Evolutionary conservation across 2,888 invertebrate species (phyloP).

Genomic region (Metopia argyrocephala): DNA sequence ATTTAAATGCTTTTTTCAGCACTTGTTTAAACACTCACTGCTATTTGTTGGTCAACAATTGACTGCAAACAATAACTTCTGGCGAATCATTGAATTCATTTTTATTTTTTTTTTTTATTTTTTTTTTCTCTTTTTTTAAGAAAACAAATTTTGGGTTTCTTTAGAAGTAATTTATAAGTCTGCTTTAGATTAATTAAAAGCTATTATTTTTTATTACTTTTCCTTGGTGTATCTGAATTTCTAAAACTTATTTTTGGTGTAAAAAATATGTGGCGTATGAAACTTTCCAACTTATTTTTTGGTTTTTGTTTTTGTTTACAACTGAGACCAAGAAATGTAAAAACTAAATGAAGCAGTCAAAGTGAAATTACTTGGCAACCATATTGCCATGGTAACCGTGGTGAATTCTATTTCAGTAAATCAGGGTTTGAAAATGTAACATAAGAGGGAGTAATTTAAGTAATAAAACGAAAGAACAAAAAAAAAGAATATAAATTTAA

Average conservation of each 20-base stretch:
- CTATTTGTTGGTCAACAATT: not conserved
- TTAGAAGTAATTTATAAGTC: too few species aligned
- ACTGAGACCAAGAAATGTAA: conserved; percentile 5
- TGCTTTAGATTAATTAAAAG: too few species aligned
- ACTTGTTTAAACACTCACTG: not conserved
- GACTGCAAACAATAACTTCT: not conserved
- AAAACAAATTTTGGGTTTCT: too few species aligned
- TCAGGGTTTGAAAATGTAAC: not conserved
- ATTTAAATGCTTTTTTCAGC: too few species aligned
- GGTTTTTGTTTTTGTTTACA: conserved; percentile 24
- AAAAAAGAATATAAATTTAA: too few species aligned
- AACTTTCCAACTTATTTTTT: not conserved
- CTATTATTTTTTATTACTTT: too few species aligned
- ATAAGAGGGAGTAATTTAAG: too few species aligned
- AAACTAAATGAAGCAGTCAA: not conserved
- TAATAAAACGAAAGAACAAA: too few species aligned
- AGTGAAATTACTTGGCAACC: conserved; percentile 35
- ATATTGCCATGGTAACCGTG: conserved; percentile 15
- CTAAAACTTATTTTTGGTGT: not conserved
- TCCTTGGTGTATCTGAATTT: too few species aligned
- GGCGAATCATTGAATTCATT: not conserved
- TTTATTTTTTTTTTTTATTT: not conserved
- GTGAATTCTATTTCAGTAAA: not conserved
- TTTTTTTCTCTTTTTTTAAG: not conserved
- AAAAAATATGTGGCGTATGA: not conserved